These are phyloP conservation scores for Phyllopteryx taeniolatus DNA, from an alignment of 2,113 vertebrate species.

Conservation along the genomic window DNA sequence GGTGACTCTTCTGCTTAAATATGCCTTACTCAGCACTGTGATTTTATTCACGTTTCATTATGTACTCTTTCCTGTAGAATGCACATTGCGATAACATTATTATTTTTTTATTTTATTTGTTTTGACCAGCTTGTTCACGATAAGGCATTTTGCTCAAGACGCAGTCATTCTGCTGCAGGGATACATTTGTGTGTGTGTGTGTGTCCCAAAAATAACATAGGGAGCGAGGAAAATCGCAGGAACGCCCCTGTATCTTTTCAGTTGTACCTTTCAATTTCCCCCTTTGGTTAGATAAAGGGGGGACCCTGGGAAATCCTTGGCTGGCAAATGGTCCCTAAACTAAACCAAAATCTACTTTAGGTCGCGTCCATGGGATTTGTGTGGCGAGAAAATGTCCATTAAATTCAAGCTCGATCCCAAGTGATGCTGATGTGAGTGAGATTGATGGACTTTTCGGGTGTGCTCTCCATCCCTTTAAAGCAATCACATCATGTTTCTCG, in stretches of 20 bases:
- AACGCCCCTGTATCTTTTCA: constrained; percentile 71
- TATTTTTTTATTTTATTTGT: too few relatives aligned
- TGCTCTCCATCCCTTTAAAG: not conserved
- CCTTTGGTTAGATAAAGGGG: constrained; percentile 61
- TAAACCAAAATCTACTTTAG: constrained; percentile 36
- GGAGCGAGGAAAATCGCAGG: constrained; percentile 74
- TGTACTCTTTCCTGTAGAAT: not conserved
- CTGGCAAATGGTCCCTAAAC: constrained; percentile 32
- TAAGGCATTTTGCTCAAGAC: not conserved
- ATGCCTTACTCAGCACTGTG: not conserved
- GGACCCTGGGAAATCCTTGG: constrained; percentile 62
- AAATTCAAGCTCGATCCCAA: constrained; percentile 1
- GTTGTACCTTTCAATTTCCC: constrained; percentile 69
- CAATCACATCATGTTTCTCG: constrained; percentile 1
- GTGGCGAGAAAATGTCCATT: not conserved
- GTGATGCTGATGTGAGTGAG: not conserved
- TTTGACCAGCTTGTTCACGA: not conserved
- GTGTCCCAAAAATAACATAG: constrained; percentile 54
- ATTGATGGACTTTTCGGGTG: not conserved
- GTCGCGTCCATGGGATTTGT: constrained; percentile 29
- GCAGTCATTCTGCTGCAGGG: constrained; percentile 15
- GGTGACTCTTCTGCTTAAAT: not conserved
- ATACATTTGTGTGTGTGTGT: constrained; percentile 10
- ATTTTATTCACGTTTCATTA: not conserved
- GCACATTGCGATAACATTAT: not conserved